Base-by-base conservation (phyloP, 2,888 invertebrate genomes). In the Seira sanloemensis region DNA sequence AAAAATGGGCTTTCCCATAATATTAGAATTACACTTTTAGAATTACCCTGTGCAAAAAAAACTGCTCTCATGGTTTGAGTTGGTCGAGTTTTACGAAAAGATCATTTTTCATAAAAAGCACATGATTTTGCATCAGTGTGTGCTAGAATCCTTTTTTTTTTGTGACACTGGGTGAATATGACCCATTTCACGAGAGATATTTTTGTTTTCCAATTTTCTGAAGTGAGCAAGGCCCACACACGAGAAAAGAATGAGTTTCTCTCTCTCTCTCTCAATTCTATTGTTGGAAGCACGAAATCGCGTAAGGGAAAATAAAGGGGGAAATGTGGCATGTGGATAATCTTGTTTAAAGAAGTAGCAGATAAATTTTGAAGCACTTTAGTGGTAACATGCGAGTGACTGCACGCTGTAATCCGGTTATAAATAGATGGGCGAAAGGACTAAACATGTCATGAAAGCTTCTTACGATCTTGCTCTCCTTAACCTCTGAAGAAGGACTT, bases 381-480 rank as follows among this genome's bases (percentile, higher is more conserved):
- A 67, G 82, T 73, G 82, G 82, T 77, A 76, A 77, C 82, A 82
- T 82, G 66, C 76, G 75, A 82, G 65, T 82, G 76, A 83, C 77
- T 83, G 50, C 77, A 77, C 37, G 37, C 25, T 27, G 76, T 77
- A 83, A 83, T 83, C 82, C 82, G 72, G 82, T 83, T 71, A 76
- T 83, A 77, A 83, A 83, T 77, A 83, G 73, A 83, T 73, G 66
- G 82, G 72, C 68, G 68, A 73, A 82, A 37, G 77, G 82, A 77
- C 82, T 83, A 83, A 83, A 83, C 82, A 83, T 83, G 82, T 83
- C 82, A 77, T 77, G 82, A 83, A 77, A 83, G 73, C 82, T 67
- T 76, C 76, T 72, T 81, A 37, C 27, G 69, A 50, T 81, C 46
- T 68, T 12, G 4, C 37, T 37, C 12, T 37, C 37, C 50, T 68